phyloP scores from a whole-genome alignment of 2,888 invertebrate genomes.

The Metacarcinus magister region DNA sequence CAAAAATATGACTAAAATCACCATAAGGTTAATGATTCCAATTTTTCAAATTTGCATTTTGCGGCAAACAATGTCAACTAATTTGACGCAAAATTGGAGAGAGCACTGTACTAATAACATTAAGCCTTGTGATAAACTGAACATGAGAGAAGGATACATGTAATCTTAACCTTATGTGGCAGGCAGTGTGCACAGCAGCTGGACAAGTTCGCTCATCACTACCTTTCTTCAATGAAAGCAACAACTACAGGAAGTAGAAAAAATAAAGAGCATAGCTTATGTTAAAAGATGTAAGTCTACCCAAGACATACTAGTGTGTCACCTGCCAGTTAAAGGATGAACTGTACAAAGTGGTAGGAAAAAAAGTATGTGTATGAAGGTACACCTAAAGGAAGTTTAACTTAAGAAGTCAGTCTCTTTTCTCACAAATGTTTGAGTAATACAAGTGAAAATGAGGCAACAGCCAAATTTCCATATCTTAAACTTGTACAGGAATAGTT shows the following conservation, averaged over 20 bases:
- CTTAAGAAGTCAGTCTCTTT: background rate
- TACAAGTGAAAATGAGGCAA: background rate
- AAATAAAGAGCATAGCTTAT: background rate
- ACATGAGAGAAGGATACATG: background rate
- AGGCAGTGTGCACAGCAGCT: background rate
- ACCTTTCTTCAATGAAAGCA: background rate
- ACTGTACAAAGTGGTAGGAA: too few relatives aligned
- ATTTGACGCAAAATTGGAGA: too few relatives aligned
- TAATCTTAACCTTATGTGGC: slow-evolving; percentile 2
- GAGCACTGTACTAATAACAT: background rate
- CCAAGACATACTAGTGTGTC: too few relatives aligned
- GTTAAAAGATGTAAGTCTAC: too few relatives aligned
- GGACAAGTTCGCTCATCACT: background rate
- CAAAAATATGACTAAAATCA: too few relatives aligned
- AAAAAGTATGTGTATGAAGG: too few relatives aligned
- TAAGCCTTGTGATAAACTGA: background rate
- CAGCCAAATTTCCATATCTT: background rate
- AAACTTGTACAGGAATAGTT: background rate
- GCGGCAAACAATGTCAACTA: too few relatives aligned
- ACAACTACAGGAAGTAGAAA: background rate
- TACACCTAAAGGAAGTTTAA: background rate
- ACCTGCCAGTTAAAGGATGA: too few relatives aligned
- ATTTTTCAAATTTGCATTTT: too few relatives aligned
- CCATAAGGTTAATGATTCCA: too few relatives aligned
- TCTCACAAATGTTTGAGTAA: background rate